Evolutionary conservation across 2,113 vertebrate species (phyloP).

Genomic region (Trogon surrucura): DNA sequence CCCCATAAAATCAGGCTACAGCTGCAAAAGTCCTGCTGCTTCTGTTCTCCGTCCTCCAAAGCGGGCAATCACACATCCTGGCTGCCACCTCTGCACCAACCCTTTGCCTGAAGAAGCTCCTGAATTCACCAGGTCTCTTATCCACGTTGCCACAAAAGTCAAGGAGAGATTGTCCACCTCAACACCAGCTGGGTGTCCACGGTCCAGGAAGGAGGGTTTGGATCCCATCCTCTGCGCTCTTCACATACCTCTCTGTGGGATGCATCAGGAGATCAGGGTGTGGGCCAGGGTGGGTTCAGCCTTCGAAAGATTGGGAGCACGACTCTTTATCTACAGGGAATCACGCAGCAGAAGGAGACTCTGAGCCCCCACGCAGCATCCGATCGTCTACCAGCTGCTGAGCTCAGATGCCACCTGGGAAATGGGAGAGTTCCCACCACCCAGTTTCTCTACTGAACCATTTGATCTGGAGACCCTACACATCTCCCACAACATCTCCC

Average conservation of each 20-base stretch:
- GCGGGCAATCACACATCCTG: background rate
- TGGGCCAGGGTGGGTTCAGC: background rate
- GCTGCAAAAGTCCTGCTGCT: background rate
- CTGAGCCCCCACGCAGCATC: background rate
- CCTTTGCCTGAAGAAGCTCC: background rate
- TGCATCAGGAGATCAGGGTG: background rate
- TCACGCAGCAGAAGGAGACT: background rate
- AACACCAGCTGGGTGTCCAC: background rate
- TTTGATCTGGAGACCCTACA: background rate
- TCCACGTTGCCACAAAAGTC: background rate
- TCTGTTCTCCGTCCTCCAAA: background rate
- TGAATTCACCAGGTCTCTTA: background rate
- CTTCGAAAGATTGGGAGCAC: background rate
- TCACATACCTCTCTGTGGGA: background rate
- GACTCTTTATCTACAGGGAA: background rate
- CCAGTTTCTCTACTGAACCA: background rate
- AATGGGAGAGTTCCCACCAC: background rate
- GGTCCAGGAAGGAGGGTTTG: background rate
- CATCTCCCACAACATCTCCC: background rate
- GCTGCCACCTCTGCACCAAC: background rate
- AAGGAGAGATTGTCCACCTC: background rate
- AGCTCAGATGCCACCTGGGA: background rate
- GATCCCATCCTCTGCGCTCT: background rate
- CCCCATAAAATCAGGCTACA: background rate
- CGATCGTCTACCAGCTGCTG: background rate